Evolutionary conservation across 1,140 invertebrate species (phyloP).

Genomic region (roundworm (Caenorhabditis elegans)): WBcel235 BX284606.5:10273501-10274000

Average conservation of each 20-base stretch:
- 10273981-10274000: too few relatives aligned
- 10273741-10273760: not conserved
- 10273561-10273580: not conserved
- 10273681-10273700: not conserved
- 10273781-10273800: not conserved
- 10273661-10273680: not conserved
- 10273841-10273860: not conserved
- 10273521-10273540: not conserved
- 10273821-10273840: not conserved
- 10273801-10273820: conserved; percentile 10
- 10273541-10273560: not conserved
- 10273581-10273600: not conserved
- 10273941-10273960: conserved; percentile 6
- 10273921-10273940: not conserved
- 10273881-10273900: not conserved
- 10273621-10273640: not conserved
- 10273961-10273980: not conserved
- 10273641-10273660: not conserved
- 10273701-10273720: not conserved
- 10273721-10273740: not conserved
- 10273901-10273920: not conserved
- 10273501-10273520: conserved; percentile 5
- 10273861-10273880: not conserved
- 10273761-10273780: not conserved
- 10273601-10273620: too few relatives aligned